Evolutionary conservation across 2,888 invertebrate species (phyloP), one percentile per base, ranked within the genome.

Genomic region (Panorpa germanica): DNA sequence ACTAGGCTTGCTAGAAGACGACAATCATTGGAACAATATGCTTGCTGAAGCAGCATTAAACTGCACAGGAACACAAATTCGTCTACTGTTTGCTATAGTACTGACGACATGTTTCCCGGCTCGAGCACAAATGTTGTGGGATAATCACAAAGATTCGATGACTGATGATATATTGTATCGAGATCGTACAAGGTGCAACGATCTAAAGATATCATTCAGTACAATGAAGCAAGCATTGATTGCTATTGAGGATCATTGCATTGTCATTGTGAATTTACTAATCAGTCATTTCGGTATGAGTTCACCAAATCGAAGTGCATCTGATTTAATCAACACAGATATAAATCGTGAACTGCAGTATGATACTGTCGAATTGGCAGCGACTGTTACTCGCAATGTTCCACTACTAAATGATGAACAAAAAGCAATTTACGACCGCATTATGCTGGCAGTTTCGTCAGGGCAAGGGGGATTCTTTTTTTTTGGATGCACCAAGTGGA

Each of bases 71-170:
- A 37, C 10, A 34, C 35, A 41, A 37, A 40, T 43, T 37, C 37
- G 40, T 34, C 33, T 31, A 32, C 37, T 46, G 34, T 46, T 47
- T 33, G 42, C 43, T 34, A 42, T 43, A 34, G 38, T 46, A 28
- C 38, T 44, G 36, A 40, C 42, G 33, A 40, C 41, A 39, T 43
- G 43, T 42, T 41, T 40, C 28, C 39, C 41, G 12, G 38, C 37
- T 13, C 36, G 37, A 37, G 38, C 40, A 39, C 6, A 38, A 11
- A 37, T 28, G 18, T 38, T 42, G 29, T 42, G 39, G 39, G 38
- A 40, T 28, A 39, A 37, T 23, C 37, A 40, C 37, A 41, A 38
- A 39, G 35, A 37, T 35, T 33, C 33, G 35, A 37, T 40, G 36
- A 36, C 37, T 37, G 39, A 41, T 17, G 41, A 41, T 41, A 40